Conservation (phyloP, 2,888 invertebrate genomes). For the Euclidia mi region DNA sequence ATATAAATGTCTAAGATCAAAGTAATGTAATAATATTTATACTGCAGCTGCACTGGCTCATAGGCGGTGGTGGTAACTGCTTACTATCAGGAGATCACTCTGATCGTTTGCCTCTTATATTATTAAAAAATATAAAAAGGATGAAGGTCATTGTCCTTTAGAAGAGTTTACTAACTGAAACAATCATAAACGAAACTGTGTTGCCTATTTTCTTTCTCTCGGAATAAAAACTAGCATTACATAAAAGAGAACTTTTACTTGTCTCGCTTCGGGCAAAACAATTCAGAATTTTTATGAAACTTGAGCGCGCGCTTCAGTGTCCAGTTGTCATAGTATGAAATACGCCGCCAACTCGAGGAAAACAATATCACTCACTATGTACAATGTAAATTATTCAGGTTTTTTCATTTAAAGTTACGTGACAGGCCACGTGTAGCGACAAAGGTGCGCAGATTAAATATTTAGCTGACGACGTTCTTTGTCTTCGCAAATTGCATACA, state of each 20-base stretch:
- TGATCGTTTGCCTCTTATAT: too few species aligned
- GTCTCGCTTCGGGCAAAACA: not conserved
- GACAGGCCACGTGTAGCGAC: slow-evolving; percentile 22
- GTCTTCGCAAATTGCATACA: slow-evolving; percentile 52
- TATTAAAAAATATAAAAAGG: too few species aligned
- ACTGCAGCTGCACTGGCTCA: too few species aligned
- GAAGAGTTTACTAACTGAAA: too few species aligned
- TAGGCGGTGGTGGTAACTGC: too few species aligned
- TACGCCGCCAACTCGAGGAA: not conserved
- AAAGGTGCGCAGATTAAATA: slow-evolving; percentile 57
- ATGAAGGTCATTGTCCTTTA: too few species aligned
- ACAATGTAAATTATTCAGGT: slow-evolving; percentile 2
- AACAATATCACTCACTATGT: slow-evolving; percentile 7
- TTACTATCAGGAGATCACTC: too few species aligned
- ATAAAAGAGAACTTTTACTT: not conserved
- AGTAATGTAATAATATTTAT: too few species aligned
- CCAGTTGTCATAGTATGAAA: slow-evolving; percentile 3
- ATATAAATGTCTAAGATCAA: too few species aligned
- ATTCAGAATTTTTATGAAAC: slow-evolving; percentile 1
- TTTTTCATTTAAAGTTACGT: slow-evolving; percentile 9
- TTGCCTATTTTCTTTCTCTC: too few species aligned
- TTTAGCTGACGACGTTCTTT: slow-evolving; percentile 55
- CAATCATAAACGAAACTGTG: too few species aligned
- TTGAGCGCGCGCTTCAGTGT: not conserved
- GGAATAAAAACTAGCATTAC: not conserved